Evolutionary conservation across 2,113 vertebrate species (phyloP).

Genomic region (Mustela nigripes): DNA sequence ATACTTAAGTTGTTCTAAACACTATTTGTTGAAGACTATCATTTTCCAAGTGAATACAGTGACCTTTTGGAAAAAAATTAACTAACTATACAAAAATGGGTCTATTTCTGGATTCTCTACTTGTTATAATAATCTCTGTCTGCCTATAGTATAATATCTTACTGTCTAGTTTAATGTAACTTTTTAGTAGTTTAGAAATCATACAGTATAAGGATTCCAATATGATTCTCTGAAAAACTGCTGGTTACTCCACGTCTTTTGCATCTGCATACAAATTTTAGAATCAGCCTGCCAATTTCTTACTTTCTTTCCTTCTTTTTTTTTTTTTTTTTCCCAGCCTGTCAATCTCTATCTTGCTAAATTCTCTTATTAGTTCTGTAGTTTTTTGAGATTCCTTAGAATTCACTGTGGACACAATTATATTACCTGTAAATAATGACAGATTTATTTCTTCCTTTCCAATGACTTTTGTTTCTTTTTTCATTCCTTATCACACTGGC

Average conservation of each 20-base stretch:
- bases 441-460: background rate
- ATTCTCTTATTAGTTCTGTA: background rate
- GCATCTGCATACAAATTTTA: background rate
- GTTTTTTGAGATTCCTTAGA: background rate
- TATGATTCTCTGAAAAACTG: background rate
- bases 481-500: background rate
- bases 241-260: background rate
- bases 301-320: no score
- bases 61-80: background rate
- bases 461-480: background rate
- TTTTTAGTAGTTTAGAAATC: slow-evolving; percentile 18
- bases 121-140: background rate
- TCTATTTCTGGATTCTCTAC: background rate
- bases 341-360: background rate
- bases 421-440: background rate
- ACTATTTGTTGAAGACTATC: background rate
- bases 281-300: background rate
- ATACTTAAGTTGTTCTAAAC: background rate
- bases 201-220: background rate
- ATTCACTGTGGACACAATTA: background rate
- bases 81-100: background rate
- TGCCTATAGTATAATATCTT: background rate
- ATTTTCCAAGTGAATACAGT: background rate
- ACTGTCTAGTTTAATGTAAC: background rate
- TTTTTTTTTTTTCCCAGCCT: background rate